Percentiles rank a stretch among this genome's conserved stretches.
Conservation (phyloP, 2,888 invertebrate genomes). For the Auanema freiburgensis region DNA sequence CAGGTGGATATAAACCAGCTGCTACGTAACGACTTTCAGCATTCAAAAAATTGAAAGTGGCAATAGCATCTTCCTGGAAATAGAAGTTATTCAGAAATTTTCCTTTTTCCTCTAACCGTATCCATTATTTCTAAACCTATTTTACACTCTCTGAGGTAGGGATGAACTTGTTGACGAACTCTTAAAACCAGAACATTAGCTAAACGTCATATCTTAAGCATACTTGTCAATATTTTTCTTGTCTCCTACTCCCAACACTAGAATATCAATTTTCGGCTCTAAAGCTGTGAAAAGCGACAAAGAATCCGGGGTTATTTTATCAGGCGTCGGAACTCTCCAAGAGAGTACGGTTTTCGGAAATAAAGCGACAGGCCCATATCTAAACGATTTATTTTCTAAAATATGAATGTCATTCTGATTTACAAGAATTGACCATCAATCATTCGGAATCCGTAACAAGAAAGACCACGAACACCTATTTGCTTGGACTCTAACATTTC, state of each 20-base stretch:
- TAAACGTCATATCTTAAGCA: conserved; percentile 9
- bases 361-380: conserved; percentile 60
- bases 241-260: conserved; percentile 64
- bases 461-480: conserved; percentile 53
- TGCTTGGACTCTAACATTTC: conserved; percentile 56
- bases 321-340: conserved; percentile 64
- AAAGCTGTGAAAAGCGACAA: conserved; percentile 78
- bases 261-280: conserved; percentile 78
- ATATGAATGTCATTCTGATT: neutral
- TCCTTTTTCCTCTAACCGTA: conserved; percentile 68
- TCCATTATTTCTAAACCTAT: conserved; percentile 80
- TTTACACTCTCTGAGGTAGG: conserved; percentile 67
- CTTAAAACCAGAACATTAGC: conserved; percentile 14
- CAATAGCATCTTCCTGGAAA: conserved; percentile 76
- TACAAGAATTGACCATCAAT: conserved; percentile 55
- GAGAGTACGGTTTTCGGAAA: conserved; percentile 61
- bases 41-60: conserved; percentile 88
- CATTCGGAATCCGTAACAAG: conserved; percentile 57
- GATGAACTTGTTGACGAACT: conserved; percentile 38
- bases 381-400: conserved; percentile 13
- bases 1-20: conserved; percentile 70
- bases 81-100: neutral
- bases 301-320: conserved; percentile 78
- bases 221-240: conserved; percentile 58
- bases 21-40: conserved; percentile 77